Conservation (phyloP, 2,113 vertebrate genomes). For the Zootoca vivipara region DNA sequence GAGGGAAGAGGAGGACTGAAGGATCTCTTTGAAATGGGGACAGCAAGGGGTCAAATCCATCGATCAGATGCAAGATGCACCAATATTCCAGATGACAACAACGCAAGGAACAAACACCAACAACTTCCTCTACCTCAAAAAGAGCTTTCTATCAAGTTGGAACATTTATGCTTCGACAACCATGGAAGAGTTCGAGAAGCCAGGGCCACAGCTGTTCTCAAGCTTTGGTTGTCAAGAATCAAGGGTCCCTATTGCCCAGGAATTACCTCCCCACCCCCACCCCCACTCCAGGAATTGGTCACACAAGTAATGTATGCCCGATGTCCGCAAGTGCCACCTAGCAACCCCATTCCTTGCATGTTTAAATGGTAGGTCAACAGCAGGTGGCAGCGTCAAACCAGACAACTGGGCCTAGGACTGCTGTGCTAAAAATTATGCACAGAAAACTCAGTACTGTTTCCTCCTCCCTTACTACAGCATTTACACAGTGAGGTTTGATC, state of each 20-base stretch:
- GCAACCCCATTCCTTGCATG: not conserved
- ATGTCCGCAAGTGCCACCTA: not conserved
- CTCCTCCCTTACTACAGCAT: not conserved
- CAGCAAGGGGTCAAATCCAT: not conserved
- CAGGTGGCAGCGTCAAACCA: not conserved
- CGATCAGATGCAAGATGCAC: slow-evolving; percentile 24
- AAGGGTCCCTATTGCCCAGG: not conserved
- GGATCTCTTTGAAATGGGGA: slow-evolving; percentile 49
- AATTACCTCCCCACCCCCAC: no score
- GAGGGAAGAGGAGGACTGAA: not conserved
- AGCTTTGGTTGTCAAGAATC: no score
- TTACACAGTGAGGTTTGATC: not conserved
- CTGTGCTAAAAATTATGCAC: not conserved
- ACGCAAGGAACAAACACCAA: not conserved
- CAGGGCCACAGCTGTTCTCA: not conserved
- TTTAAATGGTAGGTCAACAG: not conserved
- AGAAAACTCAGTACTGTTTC: not conserved
- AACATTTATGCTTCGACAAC: not conserved
- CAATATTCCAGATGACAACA: not conserved
- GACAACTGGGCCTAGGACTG: not conserved
- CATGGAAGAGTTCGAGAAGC: not conserved
- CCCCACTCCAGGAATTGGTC: not conserved
- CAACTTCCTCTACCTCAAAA: not conserved
- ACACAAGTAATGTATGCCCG: not conserved
- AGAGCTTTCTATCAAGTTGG: not conserved